Evolutionary conservation across 2,113 vertebrate species (phyloP).

Genomic region (Abramis brama): DNA sequence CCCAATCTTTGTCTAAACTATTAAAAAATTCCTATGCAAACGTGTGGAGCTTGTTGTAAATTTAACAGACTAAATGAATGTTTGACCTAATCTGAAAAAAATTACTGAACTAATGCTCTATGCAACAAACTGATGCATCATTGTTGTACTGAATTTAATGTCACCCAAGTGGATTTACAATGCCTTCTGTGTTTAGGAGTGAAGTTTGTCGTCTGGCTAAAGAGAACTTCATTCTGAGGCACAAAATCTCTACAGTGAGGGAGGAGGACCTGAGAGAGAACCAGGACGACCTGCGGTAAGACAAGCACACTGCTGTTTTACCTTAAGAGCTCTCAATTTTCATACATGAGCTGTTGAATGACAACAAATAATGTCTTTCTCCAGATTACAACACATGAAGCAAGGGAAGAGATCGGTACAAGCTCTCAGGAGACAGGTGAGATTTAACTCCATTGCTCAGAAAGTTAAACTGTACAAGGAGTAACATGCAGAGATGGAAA

Average conservation of each 20-base stretch:
- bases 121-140: no score
- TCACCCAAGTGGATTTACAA: background rate
- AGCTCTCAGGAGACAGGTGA: conserved; percentile 85
- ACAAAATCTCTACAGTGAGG: conserved; percentile 78
- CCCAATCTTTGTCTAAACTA: background rate
- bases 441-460: background rate
- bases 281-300: conserved; percentile 85
- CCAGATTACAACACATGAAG: conserved; percentile 81
- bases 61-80: background rate
- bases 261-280: conserved; percentile 82
- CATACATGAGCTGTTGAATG: background rate
- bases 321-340: background rate
- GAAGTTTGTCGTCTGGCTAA: conserved; percentile 84
- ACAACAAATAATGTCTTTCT: conserved; percentile 30
- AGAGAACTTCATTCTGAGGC: conserved; percentile 80
- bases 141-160: background rate
- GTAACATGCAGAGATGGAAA: no score
- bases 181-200: conserved; percentile 70
- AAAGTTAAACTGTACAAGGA: no score
- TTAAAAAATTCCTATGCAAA: conserved; percentile 1
- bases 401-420: conserved; percentile 82
- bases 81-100: background rate
- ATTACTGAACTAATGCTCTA: no score
- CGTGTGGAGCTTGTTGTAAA: conserved; percentile 16
- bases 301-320: background rate